Evolutionary conservation across 1,140 invertebrate species (phyloP).

Genomic region (Caenorhabditis latens): DNA sequence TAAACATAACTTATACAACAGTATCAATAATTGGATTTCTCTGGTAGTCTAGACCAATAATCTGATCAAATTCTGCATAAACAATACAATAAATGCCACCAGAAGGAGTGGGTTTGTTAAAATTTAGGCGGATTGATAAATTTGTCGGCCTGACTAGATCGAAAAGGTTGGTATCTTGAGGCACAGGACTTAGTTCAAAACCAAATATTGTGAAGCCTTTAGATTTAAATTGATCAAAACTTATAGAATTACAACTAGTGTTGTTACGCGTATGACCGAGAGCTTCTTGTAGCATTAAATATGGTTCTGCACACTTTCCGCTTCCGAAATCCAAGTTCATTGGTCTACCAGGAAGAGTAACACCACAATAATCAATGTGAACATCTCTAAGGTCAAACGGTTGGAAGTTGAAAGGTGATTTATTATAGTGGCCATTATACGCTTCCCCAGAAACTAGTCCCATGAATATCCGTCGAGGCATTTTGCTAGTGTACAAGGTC

Average conservation of each 20-base stretch:
- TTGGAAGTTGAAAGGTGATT: neutral
- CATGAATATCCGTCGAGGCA: neutral
- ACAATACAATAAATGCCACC: constrained; percentile 3
- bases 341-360: neutral
- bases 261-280: neutral
- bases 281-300: neutral
- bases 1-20: neutral
- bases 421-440: neutral
- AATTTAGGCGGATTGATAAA: neutral
- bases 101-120: neutral
- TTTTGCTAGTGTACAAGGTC: neutral
- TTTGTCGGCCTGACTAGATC: neutral
- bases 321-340: neutral
- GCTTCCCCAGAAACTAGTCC: neutral
- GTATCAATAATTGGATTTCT: constrained; percentile 18
- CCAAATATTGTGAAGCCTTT: neutral
- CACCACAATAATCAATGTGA: neutral
- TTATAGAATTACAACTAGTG: neutral
- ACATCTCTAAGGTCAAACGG: neutral
- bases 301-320: neutral
- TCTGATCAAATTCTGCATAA: constrained; percentile 21
- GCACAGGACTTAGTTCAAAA: constrained; percentile 1
- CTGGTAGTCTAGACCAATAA: neutral
- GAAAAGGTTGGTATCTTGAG: neutral
- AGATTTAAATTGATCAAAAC: neutral